Evolutionary conservation across 2,888 invertebrate genomes (phyloP).

Genomic region (Ophraella communa): DNA sequence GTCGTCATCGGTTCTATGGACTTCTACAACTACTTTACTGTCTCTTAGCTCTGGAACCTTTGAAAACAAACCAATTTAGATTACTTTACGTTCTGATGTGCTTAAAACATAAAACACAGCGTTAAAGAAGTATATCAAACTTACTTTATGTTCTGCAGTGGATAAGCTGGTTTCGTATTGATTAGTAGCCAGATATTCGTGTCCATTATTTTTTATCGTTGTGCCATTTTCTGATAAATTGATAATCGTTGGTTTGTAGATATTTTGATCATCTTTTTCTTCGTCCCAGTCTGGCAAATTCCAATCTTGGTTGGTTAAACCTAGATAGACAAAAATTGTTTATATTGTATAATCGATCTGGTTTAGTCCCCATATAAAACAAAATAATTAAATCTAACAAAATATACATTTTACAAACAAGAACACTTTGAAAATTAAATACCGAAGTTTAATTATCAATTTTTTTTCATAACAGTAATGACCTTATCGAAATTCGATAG

Average conservation of each 20-base stretch:
- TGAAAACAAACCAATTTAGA: slow-evolving; percentile 30
- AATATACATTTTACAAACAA: no score
- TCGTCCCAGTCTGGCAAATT: slow-evolving; percentile 65
- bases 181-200: slow-evolving; percentile 44
- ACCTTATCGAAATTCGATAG: no score
- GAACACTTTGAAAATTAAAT: no score
- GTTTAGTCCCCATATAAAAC: no score
- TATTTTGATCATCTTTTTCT: slow-evolving; percentile 64
- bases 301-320: slow-evolving; percentile 50
- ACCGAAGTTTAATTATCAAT: no score
- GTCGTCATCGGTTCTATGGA: slow-evolving; percentile 66
- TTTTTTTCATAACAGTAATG: no score
- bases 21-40: slow-evolving; percentile 76
- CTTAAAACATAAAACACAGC: no score
- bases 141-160: slow-evolving; percentile 34
- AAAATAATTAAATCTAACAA: no score
- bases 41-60: slow-evolving; percentile 61
- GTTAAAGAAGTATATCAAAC: slow-evolving; percentile 21
- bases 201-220: slow-evolving; percentile 68
- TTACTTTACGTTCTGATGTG: no score
- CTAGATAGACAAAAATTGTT: not conserved
- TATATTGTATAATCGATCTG: no score
- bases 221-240: slow-evolving; percentile 76
- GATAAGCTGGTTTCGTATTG: slow-evolving; percentile 53
- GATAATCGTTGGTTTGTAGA: slow-evolving; percentile 75